Base-by-base conservation (phyloP, 2,797 vertebrate species). In the Tragopan temminckii region DNA sequence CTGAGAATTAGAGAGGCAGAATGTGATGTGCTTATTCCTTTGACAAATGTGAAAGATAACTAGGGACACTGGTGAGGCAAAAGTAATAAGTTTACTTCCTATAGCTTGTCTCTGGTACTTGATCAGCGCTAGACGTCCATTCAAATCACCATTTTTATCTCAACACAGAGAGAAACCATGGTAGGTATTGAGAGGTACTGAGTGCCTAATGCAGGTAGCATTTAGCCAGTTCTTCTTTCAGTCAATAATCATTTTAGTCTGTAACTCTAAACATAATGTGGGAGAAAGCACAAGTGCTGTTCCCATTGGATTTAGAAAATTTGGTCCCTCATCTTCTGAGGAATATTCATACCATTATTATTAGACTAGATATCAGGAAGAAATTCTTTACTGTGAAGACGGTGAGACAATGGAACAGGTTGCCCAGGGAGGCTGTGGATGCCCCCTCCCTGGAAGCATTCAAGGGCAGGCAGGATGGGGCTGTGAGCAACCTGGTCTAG, bases 271-370 rank as follows among this genome's bases (percentile, higher is more conserved):
- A 25, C 17, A 13, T 9, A 74, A 27, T 7, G 6, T 38, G 25
- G 24, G 9, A 80, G 42, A 53, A 70, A 35, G 11, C 23, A 17
- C 20, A 42, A 6, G 3, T 72, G 16, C 4, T 55, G 13, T 45
- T 81, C 23, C 35, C 64, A 2, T 2, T 53, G 16, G 7, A 13
- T 2, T 3, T 61, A 36, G 20, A 57, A 69, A 80, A 4, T 53
- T 9, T 5, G 4, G 48, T 63, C 10, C 7, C 15, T 6, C 0
- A 0, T 40, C 40, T 35, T 43, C 33, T 16, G 9, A 35, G 7
- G 15, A 78, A 21, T 45, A n/a, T 5, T 50, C 8, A 50, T 50
- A 27, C 13, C 27, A 50, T 50, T 27, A 50, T 50, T 50, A 50
- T 50, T 50, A 50, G 13, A 50, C 25, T 50, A 27, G 48, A 50